Conservation (phyloP, 2,888 invertebrate species). For the Heterodera filipjevi region DNA sequence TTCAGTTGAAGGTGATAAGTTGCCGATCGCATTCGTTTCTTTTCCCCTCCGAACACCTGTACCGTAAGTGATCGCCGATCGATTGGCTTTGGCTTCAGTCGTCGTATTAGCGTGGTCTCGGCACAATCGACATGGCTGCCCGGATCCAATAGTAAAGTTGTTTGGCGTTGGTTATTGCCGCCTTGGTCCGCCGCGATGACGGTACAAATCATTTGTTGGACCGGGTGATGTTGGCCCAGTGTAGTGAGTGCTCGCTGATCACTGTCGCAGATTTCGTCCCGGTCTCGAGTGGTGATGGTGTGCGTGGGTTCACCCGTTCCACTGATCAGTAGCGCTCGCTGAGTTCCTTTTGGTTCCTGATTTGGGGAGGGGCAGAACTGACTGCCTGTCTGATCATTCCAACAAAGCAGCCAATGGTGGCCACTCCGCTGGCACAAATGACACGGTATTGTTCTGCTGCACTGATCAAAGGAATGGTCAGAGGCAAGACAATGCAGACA, state of each 20-base stretch:
- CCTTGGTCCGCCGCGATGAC: background rate
- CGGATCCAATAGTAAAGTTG: background rate
- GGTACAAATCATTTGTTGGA: background rate
- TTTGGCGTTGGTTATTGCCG: background rate
- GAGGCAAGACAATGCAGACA: background rate
- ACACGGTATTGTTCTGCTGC: background rate
- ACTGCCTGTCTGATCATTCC: background rate
- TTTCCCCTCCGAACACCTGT: background rate
- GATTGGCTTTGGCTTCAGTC: background rate
- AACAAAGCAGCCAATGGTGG: background rate
- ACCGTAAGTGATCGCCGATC: background rate
- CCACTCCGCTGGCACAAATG: background rate
- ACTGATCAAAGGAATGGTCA: background rate
- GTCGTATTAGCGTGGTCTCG: background rate
- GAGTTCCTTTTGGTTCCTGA: background rate
- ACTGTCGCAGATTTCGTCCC: background rate
- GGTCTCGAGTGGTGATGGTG: background rate
- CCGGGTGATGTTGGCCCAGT: background rate
- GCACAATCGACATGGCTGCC: background rate
- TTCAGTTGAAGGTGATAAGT: background rate
- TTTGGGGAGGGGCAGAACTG: background rate
- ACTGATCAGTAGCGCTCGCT: background rate
- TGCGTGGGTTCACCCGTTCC: background rate
- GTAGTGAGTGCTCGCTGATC: background rate
- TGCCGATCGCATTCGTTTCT: background rate